Conservation (phyloP, 2,113 vertebrate species). For the Sarotherodon lohbergeri region DNA sequence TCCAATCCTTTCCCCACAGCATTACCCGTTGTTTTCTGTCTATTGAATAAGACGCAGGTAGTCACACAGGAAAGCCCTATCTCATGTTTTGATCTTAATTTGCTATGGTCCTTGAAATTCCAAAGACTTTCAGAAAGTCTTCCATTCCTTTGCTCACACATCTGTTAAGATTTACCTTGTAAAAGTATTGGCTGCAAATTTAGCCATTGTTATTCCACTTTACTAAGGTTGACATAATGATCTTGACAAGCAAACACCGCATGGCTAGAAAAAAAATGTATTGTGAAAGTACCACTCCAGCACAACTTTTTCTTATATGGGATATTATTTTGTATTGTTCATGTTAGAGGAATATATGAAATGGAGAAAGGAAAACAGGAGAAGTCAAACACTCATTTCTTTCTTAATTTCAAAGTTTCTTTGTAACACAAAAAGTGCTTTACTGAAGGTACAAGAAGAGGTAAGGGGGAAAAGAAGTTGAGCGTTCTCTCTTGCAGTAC, state of each 20-base stretch:
- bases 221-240: conserved; percentile 10
- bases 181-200: conserved; percentile 22
- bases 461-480: fast-evolving
- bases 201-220: conserved; percentile 19
- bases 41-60: conserved; percentile 1
- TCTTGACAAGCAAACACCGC: conserved; percentile 3
- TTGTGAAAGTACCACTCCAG: conserved; percentile 32
- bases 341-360: not conserved
- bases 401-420: not conserved
- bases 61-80: conserved; percentile 7
- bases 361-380: not conserved
- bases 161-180: conserved; percentile 55
- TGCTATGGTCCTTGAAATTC: conserved; percentile 37
- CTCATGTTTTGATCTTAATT: conserved; percentile 41
- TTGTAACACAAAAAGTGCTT: not conserved
- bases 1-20: not conserved
- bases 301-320: not conserved
- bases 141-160: conserved; percentile 9
- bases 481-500: conserved; percentile 39
- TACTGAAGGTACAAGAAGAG: not conserved
- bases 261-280: not conserved
- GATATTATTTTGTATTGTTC: not conserved
- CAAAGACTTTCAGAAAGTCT: conserved; percentile 25
- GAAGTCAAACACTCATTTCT: not conserved
- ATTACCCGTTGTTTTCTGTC: not conserved